Base-by-base conservation (phyloP, 2,797 vertebrate genomes). In the Meda fulgida region DNA sequence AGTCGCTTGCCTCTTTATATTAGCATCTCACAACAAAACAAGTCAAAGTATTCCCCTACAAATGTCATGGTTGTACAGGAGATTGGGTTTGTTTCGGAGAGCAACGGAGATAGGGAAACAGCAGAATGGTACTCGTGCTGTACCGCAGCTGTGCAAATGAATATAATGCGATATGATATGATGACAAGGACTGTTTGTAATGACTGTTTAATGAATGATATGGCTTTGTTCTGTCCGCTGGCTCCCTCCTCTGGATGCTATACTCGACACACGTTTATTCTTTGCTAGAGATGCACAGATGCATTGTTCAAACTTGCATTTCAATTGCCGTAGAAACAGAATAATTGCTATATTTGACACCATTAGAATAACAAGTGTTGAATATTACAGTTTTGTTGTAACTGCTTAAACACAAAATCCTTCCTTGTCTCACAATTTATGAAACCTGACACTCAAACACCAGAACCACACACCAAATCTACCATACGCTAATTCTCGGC, bases 241-340 rank as follows among this genome's bases (percentile, higher is more conserved):
- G 97, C 97, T 95, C 97, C 97, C 96, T 96, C 97, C 92, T 94
- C 97, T 97, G 98, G 97, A 95, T 92, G 93, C 94, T 96, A 48
- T 48, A 89, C 90, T 90, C 88, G 93, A 92, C 92, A 91, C 95
- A 94, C 95, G 94, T 69, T 34, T 34, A 23, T 38, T 38, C 92
- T 89, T 93, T 80, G 34, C 10, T 34, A 43, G n/a, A 69, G 26
- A 4, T 43, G 40, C 11, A 43, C 10, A 58, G 1, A 70, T 53
- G 48, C 48, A 19, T 38, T 38, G 10, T 43, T 81, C 6, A 58
- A 40, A 36, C 43, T 67, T 36, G 70, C 40, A 4, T 53, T 80
- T 19, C 46, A 53, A 11, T 38, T 2, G n/a, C 2, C 7, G 19
- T 65, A 7, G 26, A 14, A 19, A 34, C 4, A n/a, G 40, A 80